phyloP scores from a whole-genome alignment of 2,113 vertebrate species.

The Laterallus jamaicensis region DNA sequence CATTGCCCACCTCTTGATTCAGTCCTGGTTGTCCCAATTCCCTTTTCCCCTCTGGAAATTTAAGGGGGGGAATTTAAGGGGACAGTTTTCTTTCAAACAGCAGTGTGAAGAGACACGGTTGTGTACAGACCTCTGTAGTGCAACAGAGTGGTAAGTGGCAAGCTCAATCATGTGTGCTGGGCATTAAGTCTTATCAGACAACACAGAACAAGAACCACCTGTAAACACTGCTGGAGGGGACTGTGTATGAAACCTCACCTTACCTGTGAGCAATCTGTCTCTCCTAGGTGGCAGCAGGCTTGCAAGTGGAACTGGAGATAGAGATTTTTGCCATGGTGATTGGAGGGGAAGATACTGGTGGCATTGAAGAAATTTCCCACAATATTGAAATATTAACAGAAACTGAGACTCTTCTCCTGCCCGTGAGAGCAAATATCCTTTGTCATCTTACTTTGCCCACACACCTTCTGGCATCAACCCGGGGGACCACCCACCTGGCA shows the following conservation, averaged over 20 bases:
- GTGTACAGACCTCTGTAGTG: neutral
- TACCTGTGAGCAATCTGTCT: neutral
- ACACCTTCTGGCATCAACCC: neutral
- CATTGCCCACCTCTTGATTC: neutral
- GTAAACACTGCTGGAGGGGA: neutral
- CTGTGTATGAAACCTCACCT: neutral
- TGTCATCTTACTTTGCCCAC: neutral
- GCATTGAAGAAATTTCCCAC: slow-evolving; percentile 69
- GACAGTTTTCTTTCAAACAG: neutral
- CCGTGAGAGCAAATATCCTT: slow-evolving; percentile 94
- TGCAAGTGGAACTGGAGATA: slow-evolving; percentile 81
- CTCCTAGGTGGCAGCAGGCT: slow-evolving; percentile 85
- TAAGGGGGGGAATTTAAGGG: neutral
- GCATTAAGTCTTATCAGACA: neutral
- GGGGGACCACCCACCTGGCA: neutral
- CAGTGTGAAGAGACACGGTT: neutral
- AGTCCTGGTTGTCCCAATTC: neutral
- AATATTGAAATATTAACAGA: slow-evolving; percentile 85
- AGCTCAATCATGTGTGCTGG: neutral
- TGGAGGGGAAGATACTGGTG: slow-evolving; percentile 50
- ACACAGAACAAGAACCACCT: neutral
- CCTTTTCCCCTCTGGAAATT: neutral
- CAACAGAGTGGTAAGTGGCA: neutral
- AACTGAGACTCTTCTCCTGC: slow-evolving; percentile 81
- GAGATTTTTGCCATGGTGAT: slow-evolving; percentile 80